Evolutionary conservation across 2,888 invertebrate species (phyloP), one percentile per base, ranked within the genome.

Genomic region (Adineta ricciae): DNA sequence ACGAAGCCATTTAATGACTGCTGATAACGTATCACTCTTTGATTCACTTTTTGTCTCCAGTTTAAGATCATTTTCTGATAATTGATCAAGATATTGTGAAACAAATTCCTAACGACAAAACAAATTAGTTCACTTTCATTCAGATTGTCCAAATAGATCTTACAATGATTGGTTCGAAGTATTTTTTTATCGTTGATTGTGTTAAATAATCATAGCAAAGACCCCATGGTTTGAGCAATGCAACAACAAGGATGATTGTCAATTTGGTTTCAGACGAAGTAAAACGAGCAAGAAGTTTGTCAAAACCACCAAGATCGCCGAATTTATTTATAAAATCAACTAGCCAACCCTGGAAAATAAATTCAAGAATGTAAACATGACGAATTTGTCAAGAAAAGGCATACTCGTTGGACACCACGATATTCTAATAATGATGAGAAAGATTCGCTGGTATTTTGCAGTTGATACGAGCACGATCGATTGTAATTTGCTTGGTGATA

Each of bases 281-380:
- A 87, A 90, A 90, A 84, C 90, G 88, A 83, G 90, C 89, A 84
- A 89, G 87, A 82, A 90, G 86, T 27, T 94, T 94, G 88, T 95
- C 93, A 91, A 97, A 97, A 86, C 97, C 97, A 86, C 94, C 94
- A 86, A 95, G 92, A 89, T 94, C 93, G 24, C 97, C 97, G 91
- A 97, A 97, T 89, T 94, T 93, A 92, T 97, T 97, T 87, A 97
- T 94, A 87, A 97, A 93, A 92, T 97, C 96, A 86, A 97, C 96
- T 87, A 97, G 93, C 97, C 97, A 97, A 86, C 97, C 97, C 91
- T 91, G 88, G 14, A 88, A 87, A 14, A 50, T 7, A 11, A 46
- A 46, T 46, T 46, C 14, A 9, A n/a, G 4, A 16, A 9, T 64
- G 14, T 32, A 24, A 73, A 36, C 27, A 84, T 72, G 21, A 16